These are phyloP conservation scores for Rhodophaea formosa DNA, from an alignment of 2,888 invertebrate species.

Conservation along the genomic window DNA sequence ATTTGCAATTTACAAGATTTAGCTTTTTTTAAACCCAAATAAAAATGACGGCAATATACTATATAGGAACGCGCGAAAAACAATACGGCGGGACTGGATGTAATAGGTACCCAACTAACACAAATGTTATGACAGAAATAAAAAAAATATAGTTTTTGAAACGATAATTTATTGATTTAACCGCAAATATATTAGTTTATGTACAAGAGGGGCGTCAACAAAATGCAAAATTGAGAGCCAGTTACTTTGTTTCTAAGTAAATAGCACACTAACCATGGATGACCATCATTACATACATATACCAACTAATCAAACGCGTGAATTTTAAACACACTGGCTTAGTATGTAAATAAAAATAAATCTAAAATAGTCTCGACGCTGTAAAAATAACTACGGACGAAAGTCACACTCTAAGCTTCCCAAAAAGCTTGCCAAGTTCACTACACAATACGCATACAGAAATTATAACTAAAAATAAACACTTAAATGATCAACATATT, in stretches of 20 bases:
- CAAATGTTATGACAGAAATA: background rate
- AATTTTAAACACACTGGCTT: constrained; percentile 36
- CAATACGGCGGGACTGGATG: too few relatives aligned
- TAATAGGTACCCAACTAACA: too few relatives aligned
- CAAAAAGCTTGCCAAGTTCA: constrained; percentile 53
- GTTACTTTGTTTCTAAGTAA: constrained; percentile 41
- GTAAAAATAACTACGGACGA: constrained; percentile 36
- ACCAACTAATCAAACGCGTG: constrained; percentile 29
- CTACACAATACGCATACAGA: constrained; percentile 64
- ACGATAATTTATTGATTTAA: constrained; percentile 80
- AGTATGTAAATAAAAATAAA: constrained; percentile 35
- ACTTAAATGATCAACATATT: constrained; percentile 60
- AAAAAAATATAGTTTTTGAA: constrained; percentile 54
- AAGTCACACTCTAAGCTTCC: constrained; percentile 49
- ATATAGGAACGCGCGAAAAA: too few relatives aligned
- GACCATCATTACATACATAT: constrained; percentile 33
- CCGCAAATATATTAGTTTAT: constrained; percentile 79
- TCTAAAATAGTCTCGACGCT: constrained; percentile 38
- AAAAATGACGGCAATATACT: too few relatives aligned
- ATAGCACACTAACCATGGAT: constrained; percentile 45
- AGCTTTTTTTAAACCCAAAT: too few relatives aligned
- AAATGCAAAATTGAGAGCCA: constrained; percentile 72
- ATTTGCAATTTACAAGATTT: too few relatives aligned
- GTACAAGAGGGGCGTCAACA: constrained; percentile 75
- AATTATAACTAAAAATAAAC: constrained; percentile 59